Evolutionary conservation across 37 sponge, comb jelly and placozoan genomes (phyloP), one percentile per base, ranked within the genome.

Genomic region (Eunapius fragilis): DNA sequence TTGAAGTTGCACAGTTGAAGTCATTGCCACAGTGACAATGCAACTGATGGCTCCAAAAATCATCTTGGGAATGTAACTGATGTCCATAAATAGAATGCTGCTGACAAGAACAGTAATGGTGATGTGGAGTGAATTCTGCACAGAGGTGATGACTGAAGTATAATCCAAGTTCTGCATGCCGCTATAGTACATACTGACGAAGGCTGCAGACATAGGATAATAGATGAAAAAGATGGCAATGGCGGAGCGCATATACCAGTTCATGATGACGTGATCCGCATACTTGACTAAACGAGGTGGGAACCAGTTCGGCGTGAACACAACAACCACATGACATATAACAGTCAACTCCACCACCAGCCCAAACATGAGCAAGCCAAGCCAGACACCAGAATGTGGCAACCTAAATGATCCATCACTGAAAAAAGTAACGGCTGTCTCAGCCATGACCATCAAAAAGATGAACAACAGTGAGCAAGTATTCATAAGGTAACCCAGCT

Each of bases 41-140:
- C 47, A 75, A 70, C 82, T 84, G 70, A 87, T 41, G 10, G 81
- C 2, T 0, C 88, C 88, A 28, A 82, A 88, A 41, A 90, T 69
- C 19, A 90, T 32, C 77, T 94, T 94, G 68, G 70, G 89, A 25
- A 94, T 47, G 70, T 88, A 81, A 33, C 94, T 94, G 30, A 90
- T 72, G n/a, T 90, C 88, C 91, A 94, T 90, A 76, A 94, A 94
- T 22, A 37, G 80, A 36, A 94, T 88, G 27, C 82, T 90, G 68
- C 79, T 73, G 37, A 90, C 69, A 2, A 94, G 82, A 2, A 90
- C 85, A 0, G 84, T 81, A 3, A 94, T 74, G 26, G 91, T 87
- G 27, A 94, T 47, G 48, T 76, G 88, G 68, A 94, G 85, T 47
- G 91, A 68, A 82, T 88, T 85, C 70, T 90, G 88, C 14, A 87